Evolutionary conservation across 2,113 vertebrate species (phyloP).

Genomic region (Agelaius phoeniceus): DNA sequence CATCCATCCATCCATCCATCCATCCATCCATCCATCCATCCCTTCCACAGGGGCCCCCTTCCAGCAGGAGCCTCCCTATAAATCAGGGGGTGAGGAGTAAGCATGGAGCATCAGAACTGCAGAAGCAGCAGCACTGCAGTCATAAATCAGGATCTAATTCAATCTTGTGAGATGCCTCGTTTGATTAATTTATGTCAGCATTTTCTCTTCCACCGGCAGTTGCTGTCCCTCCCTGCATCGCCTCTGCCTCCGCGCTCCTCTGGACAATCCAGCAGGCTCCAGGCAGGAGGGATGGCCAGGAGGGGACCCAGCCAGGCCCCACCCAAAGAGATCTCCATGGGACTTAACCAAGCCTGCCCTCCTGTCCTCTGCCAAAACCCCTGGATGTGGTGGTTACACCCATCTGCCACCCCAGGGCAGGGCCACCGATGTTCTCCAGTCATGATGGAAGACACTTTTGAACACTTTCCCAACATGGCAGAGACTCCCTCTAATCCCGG

Average conservation of each 20-base stretch:
- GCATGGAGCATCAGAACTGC: conserved; percentile 33
- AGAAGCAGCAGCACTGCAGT: conserved; percentile 59
- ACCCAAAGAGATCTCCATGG: background rate
- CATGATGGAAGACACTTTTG: background rate
- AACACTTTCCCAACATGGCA: background rate
- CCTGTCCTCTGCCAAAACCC: background rate
- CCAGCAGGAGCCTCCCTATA: conserved; percentile 60
- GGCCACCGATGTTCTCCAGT: background rate
- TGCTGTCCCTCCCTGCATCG: conserved; percentile 13
- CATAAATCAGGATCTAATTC: conserved; percentile 82
- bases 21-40: background rate
- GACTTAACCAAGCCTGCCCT: background rate
- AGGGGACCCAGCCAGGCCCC: background rate
- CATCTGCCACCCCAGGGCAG: background rate
- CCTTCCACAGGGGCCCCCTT: conserved; percentile 4
- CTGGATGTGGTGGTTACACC: background rate
- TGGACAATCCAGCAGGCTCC: background rate
- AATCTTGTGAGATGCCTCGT: conserved; percentile 75
- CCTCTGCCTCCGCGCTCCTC: background rate
- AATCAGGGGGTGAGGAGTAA: conserved; percentile 68
- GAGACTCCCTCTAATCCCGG: background rate
- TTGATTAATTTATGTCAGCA: conserved; percentile 81
- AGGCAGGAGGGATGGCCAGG: background rate
- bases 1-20: background rate
- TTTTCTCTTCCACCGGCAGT: conserved; percentile 42